phyloP scores from a whole-genome alignment of 2,797 vertebrate genomes.

The Etheostoma nigrum region DNA sequence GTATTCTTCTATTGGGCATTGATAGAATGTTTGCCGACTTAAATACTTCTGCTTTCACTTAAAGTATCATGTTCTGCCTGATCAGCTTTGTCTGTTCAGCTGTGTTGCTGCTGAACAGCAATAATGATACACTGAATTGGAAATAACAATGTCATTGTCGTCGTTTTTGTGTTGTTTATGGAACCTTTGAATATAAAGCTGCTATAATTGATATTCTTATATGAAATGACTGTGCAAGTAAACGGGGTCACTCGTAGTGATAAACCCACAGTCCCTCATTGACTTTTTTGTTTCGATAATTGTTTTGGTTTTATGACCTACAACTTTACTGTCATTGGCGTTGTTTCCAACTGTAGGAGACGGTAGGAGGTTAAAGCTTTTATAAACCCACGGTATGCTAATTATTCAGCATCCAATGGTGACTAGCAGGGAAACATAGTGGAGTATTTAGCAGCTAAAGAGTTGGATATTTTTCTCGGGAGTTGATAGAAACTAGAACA shows the following conservation, averaged over 20 bases:
- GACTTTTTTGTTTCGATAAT: slow-evolving; percentile 1
- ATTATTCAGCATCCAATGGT: background rate
- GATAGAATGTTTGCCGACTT: slow-evolving; percentile 41
- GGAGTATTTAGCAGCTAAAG: background rate
- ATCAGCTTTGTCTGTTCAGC: slow-evolving; percentile 34
- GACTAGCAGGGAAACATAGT: background rate
- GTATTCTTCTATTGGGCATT: slow-evolving; percentile 31
- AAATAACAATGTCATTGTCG: slow-evolving; percentile 8
- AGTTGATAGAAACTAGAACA: background rate
- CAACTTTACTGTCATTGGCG: background rate
- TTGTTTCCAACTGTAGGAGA: background rate
- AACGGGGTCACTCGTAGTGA: background rate
- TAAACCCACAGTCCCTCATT: background rate
- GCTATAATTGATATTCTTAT: background rate
- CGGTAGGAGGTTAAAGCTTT: background rate
- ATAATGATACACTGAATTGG: slow-evolving; percentile 3
- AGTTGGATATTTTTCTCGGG: background rate
- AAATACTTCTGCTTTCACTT: slow-evolving; percentile 39
- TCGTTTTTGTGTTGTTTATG: background rate
- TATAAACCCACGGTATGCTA: background rate
- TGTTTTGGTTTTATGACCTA: background rate
- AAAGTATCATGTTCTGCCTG: slow-evolving; percentile 36
- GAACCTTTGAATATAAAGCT: background rate
- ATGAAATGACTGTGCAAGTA: background rate
- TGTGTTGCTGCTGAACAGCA: slow-evolving; percentile 6